These are phyloP conservation scores for Scolanthus callimorphus DNA, from an alignment of 92 coral and sea anemone species.

Conservation along the genomic window DNA sequence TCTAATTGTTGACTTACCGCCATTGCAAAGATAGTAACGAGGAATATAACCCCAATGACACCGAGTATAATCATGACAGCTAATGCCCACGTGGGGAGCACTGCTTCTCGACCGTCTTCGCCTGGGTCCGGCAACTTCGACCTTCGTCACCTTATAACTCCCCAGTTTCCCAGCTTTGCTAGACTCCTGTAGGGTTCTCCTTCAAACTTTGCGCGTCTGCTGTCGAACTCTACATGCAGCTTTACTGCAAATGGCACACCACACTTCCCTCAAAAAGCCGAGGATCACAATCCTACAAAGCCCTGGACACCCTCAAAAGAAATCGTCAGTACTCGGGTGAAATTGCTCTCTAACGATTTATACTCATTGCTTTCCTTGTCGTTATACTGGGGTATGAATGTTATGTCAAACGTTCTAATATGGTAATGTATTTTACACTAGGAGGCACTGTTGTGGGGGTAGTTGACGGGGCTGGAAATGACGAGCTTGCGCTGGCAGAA, in stretches of 20 bases:
- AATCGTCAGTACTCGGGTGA: conserved; percentile 9
- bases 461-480: too few relatives aligned
- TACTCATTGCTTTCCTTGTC: conserved; percentile 33
- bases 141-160: conserved; percentile 21
- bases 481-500: too few relatives aligned
- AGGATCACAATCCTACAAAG: conserved; percentile 41
- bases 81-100: conserved; percentile 63
- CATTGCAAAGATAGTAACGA: conserved; percentile 28
- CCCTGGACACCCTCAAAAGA: too few relatives aligned
- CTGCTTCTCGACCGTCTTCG: conserved; percentile 12
- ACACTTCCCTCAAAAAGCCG: conserved; percentile 52
- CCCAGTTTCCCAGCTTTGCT: conserved; percentile 14
- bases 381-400: conserved; percentile 22
- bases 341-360: conserved; percentile 16
- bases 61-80: conserved; percentile 45
- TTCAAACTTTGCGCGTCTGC: conserved; percentile 18
- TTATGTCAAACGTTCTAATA: not conserved
- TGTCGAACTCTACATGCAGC: conserved; percentile 23
- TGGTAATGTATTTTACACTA: too few relatives aligned
- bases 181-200: conserved; percentile 17
- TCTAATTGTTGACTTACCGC: conserved; percentile 70
- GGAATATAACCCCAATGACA: conserved; percentile 16
- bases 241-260: conserved; percentile 57
- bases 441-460: too few relatives aligned
- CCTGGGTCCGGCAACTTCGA: conserved; percentile 12